Evolutionary conservation across 1,140 invertebrate genomes (phyloP), one percentile per base, ranked within the genome.

Genomic region (Drosophila teissieri): DNA sequence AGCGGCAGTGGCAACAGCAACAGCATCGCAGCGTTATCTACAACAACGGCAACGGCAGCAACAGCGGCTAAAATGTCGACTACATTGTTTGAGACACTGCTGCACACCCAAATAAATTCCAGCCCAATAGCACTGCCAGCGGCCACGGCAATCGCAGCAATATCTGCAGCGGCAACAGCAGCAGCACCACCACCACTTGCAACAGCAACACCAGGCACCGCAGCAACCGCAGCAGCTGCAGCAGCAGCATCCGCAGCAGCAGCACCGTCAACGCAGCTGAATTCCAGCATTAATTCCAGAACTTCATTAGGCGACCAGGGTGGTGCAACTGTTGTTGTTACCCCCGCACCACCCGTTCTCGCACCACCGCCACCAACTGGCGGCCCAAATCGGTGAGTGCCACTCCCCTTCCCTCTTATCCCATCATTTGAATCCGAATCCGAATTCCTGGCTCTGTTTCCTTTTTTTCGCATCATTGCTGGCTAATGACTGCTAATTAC

Each of bases 31-130:
- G 44, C 63, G 45, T 62, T 62, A 62, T 45, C 62, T 46, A 11
- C 60, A 39, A 39, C 75, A 73, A n/a, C 65, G 48, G 17, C 70
- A 48, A 19, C 70, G 24, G 4, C 58, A 52, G 8, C 67, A 64
- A 24, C 61, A 69, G 27, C 60, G 55, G 63, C 60, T 63, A 58
- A 77, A 61, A 84, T 91, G 78, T 81, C 88, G 73, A 72, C 90
- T 78, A 76, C 90, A 91, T 85, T 91, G 83, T 91, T 91, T 73
- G 86, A 80, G 84, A 86, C 90, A 91, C 84, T 91, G 54, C 88
- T 91, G 76, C 89, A 82, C 75, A 91, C 82, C 85, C 86, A 91
- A 85, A 90, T 91, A 89, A 91, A 91, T 91, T 90, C 90, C 89
- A 89, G 69, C 82, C 68, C 79, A 82, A 65, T 76, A 51, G 57